phyloP scores from a whole-genome alignment of 2,888 invertebrate genomes.

The Aphidoletes aphidimyza region DNA sequence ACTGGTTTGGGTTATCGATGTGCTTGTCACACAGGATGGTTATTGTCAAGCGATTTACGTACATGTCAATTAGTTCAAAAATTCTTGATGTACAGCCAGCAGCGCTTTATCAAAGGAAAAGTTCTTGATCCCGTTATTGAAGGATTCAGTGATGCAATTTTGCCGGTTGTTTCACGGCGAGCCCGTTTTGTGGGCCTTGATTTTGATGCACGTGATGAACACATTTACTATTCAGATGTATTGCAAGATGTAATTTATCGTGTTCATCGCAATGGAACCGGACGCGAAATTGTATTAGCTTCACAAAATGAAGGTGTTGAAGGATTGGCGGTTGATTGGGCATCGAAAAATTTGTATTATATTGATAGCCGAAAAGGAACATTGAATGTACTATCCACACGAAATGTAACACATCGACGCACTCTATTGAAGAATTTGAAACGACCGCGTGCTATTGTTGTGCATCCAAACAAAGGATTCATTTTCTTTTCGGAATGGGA shows the following conservation, averaged over 20 bases:
- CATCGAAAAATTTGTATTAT: slow-evolving; percentile 93
- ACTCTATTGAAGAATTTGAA: slow-evolving; percentile 88
- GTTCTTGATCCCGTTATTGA: slow-evolving; percentile 87
- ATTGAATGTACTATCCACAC: slow-evolving; percentile 88
- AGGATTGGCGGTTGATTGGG: slow-evolving; percentile 95
- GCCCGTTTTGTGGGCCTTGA: slow-evolving; percentile 96
- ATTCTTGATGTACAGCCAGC: slow-evolving; percentile 95
- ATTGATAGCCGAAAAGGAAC: slow-evolving; percentile 95
- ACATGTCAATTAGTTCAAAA: slow-evolving; percentile 86
- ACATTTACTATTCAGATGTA: slow-evolving; percentile 97
- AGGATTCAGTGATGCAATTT: slow-evolving; percentile 93
- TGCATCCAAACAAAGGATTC: slow-evolving; percentile 93
- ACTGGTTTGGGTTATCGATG: slow-evolving; percentile 87
- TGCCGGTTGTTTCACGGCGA: slow-evolving; percentile 90
- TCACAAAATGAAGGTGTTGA: slow-evolving; percentile 98
- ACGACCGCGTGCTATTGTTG: slow-evolving; percentile 93
- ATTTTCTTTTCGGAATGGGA: slow-evolving; percentile 98
- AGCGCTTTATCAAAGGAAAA: slow-evolving; percentile 94
- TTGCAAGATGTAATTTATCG: slow-evolving; percentile 93
- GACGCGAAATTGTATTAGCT: slow-evolving; percentile 88
- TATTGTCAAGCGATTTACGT: slow-evolving; percentile 77
- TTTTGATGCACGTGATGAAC: slow-evolving; percentile 88
- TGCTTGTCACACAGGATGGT: slow-evolving; percentile 90
- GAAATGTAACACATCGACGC: slow-evolving; percentile 84
- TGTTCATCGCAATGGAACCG: slow-evolving; percentile 81